A percentile compares a stretch with the other conserved stretches of the same genome.
Conservation (phyloP, 2,113 vertebrate genomes). For the Elgaria multicarinata region DNA sequence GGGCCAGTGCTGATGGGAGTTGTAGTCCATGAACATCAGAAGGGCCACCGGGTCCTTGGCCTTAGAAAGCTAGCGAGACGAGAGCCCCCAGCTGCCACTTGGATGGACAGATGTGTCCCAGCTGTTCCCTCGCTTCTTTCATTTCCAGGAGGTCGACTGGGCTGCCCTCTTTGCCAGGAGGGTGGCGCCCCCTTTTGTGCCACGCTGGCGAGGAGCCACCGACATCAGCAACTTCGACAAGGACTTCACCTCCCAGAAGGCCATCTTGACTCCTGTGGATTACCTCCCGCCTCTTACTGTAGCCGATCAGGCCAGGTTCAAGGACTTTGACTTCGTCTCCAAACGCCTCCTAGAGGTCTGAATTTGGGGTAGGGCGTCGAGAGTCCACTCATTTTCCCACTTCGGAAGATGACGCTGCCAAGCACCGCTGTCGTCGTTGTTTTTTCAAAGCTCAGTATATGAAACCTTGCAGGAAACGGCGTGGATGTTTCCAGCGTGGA, state of each 20-base stretch:
- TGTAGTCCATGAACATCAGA: too few relatives aligned
- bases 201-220: conserved; percentile 75
- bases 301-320: conserved; percentile 85
- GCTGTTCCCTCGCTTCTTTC: background rate
- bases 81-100: too few relatives aligned
- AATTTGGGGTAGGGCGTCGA: background rate
- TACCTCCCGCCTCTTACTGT: conserved; percentile 74
- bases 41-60: too few relatives aligned
- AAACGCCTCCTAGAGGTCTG: conserved; percentile 72
- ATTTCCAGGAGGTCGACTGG: conserved; percentile 87
- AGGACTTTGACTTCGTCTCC: conserved; percentile 91
- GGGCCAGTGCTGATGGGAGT: too few relatives aligned
- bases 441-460: background rate
- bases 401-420: conserved; percentile 21
- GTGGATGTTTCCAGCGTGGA: background rate
- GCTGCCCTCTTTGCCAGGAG: conserved; percentile 85
- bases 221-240: conserved; percentile 92
- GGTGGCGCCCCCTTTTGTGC: conserved; percentile 85
- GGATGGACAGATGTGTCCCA: background rate
- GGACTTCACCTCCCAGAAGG: conserved; percentile 88
- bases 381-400: background rate
- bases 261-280: conserved; percentile 83
- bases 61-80: too few relatives aligned
- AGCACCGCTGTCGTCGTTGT: background rate
- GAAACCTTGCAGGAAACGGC: background rate